These are phyloP conservation scores for Vesta saturnalis DNA, from an alignment of 2,888 invertebrate species.

Conservation along the genomic window DNA sequence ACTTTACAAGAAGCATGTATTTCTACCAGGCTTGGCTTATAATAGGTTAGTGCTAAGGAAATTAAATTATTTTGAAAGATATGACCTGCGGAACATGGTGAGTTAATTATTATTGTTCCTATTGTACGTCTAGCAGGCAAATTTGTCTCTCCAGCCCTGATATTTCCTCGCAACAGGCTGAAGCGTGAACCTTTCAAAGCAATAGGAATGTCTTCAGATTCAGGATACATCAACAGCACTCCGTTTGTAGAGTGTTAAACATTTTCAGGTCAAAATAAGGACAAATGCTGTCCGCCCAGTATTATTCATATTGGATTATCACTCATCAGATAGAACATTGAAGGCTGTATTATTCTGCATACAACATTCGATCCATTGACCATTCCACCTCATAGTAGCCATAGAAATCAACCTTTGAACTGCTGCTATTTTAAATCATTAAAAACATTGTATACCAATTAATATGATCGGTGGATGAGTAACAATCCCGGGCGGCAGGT, in stretches of 20 bases:
- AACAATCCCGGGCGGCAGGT: conserved; percentile 13
- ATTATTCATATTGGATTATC: conserved; percentile 29
- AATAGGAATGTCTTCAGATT: conserved; percentile 1
- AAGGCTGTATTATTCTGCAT: conserved; percentile 13
- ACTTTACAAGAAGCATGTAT: too few relatives aligned
- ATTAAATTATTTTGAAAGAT: too few relatives aligned
- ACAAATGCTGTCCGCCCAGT: conserved; percentile 10
- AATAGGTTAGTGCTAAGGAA: too few relatives aligned
- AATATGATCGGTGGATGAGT: conserved; percentile 16
- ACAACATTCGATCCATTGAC: conserved; percentile 16
- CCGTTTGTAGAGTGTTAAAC: conserved; percentile 16
- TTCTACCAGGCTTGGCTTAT: too few relatives aligned
- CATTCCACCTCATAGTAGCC: conserved; percentile 19
- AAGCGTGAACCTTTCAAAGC: not conserved
- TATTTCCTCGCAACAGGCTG: too few relatives aligned
- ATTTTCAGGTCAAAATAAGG: conserved; percentile 17
- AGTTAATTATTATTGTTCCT: too few relatives aligned
- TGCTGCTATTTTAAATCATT: too few relatives aligned
- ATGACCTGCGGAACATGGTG: too few relatives aligned
- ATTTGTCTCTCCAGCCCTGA: too few relatives aligned
- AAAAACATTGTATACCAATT: conserved; percentile 11
- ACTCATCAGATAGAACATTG: conserved; percentile 17
- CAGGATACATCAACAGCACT: not conserved
- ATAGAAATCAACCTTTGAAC: conserved; percentile 19
- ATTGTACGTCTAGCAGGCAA: too few relatives aligned